Evolutionary conservation across 2,888 invertebrate species (phyloP).

Genomic region (Phlogophora meticulosa): DNA sequence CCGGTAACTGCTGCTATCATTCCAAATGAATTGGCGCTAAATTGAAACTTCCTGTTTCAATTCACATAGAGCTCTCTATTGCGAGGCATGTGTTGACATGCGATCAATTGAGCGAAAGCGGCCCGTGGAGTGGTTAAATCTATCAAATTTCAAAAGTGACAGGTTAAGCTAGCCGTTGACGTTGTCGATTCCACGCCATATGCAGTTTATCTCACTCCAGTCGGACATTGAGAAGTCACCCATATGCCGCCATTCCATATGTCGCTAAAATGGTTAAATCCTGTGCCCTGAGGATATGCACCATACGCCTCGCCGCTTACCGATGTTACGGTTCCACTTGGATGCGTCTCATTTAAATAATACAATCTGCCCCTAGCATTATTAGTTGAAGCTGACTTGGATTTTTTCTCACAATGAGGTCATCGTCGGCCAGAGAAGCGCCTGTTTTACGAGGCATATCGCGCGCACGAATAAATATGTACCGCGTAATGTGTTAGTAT

Average conservation of each 20-base stretch:
- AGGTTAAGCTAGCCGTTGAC: slow-evolving; percentile 77
- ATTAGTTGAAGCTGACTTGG: slow-evolving; percentile 68
- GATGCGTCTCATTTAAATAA: slow-evolving; percentile 74
- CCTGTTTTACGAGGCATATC: slow-evolving; percentile 81
- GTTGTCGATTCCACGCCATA: slow-evolving; percentile 78
- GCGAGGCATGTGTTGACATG: slow-evolving; percentile 85
- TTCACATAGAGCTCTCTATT: slow-evolving; percentile 85
- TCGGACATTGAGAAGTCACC: slow-evolving; percentile 72
- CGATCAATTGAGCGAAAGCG: slow-evolving; percentile 89
- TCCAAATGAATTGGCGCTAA: slow-evolving; percentile 89
- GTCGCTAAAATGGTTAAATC: slow-evolving; percentile 67
- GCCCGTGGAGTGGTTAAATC: slow-evolving; percentile 80
- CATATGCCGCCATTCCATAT: slow-evolving; percentile 79
- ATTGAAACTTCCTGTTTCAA: slow-evolving; percentile 90
- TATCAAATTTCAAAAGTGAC: slow-evolving; percentile 84
- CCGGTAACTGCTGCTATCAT: slow-evolving; percentile 83
- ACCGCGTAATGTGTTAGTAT: slow-evolving; percentile 74
- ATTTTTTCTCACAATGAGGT: slow-evolving; percentile 85
- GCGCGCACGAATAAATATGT: slow-evolving; percentile 76
- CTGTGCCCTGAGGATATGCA: slow-evolving; percentile 67
- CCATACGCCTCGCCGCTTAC: slow-evolving; percentile 70
- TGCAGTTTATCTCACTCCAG: slow-evolving; percentile 77
- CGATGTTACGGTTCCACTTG: slow-evolving; percentile 72
- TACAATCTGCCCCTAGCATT: slow-evolving; percentile 69
- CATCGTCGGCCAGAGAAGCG: slow-evolving; percentile 76